Evolutionary conservation across 2,888 invertebrate species (phyloP).

Genomic region (Pegoplata infirma): DNA sequence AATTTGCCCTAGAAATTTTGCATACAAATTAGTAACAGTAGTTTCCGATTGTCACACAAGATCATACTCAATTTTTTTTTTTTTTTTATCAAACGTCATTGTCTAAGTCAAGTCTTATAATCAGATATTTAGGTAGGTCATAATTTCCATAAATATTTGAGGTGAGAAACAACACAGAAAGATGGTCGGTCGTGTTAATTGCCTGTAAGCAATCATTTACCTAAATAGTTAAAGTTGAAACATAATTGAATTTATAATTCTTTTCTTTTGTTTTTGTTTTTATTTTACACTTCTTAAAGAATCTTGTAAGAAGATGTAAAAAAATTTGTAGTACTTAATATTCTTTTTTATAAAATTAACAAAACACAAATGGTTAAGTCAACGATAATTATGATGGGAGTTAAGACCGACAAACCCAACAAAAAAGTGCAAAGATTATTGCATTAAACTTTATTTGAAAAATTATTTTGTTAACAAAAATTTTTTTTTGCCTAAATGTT

Average conservation of each 20-base stretch:
- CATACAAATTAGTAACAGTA: constrained; percentile 6
- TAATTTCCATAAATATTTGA: background rate
- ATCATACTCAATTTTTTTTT: background rate
- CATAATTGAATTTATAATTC: background rate
- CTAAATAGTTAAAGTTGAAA: background rate
- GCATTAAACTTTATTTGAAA: too few species aligned
- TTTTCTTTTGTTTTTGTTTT: background rate
- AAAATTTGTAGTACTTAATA: background rate
- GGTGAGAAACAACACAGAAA: constrained; percentile 19
- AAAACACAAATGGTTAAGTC: constrained; percentile 27
- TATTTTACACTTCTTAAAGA: background rate
- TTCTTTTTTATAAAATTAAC: background rate
- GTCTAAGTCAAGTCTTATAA: background rate
- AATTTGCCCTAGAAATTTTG: background rate
- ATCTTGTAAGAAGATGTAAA: background rate
- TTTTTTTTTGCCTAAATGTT: too few species aligned
- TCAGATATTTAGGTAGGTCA: background rate
- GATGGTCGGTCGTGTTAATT: constrained; percentile 18
- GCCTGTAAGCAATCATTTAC: constrained; percentile 19
- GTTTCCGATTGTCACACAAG: background rate
- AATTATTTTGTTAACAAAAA: too few species aligned
- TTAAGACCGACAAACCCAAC: constrained; percentile 4
- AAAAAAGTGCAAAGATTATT: too few species aligned
- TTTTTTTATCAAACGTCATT: constrained; percentile 1
- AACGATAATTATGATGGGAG: constrained; percentile 9